Evolutionary conservation across 2,888 invertebrate species (phyloP).

Genomic region (Volucella inflata): DNA sequence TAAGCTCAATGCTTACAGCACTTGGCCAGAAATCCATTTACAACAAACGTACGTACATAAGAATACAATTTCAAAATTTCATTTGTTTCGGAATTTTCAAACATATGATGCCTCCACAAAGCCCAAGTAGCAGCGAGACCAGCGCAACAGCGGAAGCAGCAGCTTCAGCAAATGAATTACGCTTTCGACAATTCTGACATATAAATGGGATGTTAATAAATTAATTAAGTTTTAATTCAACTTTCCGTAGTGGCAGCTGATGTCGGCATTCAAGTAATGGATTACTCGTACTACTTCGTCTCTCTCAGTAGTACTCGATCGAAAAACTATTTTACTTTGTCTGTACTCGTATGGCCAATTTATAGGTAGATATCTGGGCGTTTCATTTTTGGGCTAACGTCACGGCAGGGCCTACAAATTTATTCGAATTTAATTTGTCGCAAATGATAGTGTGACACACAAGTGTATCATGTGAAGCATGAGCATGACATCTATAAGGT

Average conservation of each 20-base stretch:
- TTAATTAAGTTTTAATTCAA: conserved; percentile 74
- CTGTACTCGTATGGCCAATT: neutral
- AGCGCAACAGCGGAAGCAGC: too few species aligned
- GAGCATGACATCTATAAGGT: conserved; percentile 33
- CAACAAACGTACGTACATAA: conserved; percentile 34
- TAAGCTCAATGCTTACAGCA: conserved; percentile 52
- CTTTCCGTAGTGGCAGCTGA: conserved; percentile 71
- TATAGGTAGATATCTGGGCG: too few species aligned
- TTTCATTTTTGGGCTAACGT: conserved; percentile 13
- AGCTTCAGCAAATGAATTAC: conserved; percentile 55
- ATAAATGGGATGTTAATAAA: conserved; percentile 74
- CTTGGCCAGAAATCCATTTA: conserved; percentile 22
- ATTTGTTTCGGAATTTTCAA: conserved; percentile 38
- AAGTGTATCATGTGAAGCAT: conserved; percentile 41
- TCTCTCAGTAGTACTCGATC: conserved; percentile 11
- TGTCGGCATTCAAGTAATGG: conserved; percentile 67
- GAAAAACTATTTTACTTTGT: conserved; percentile 55
- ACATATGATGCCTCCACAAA: conserved; percentile 62
- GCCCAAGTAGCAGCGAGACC: conserved; percentile 26
- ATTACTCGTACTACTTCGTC: conserved; percentile 59
- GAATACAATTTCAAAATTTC: conserved; percentile 47
- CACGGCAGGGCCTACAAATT: conserved; percentile 49
- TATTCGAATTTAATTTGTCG: conserved; percentile 73
- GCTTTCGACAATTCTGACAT: conserved; percentile 66
- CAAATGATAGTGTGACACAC: conserved; percentile 57